Evolutionary conservation across 2,113 vertebrate genomes (phyloP), one percentile per base, ranked within the genome.

Genomic region (Ceratotherium simum): DNA sequence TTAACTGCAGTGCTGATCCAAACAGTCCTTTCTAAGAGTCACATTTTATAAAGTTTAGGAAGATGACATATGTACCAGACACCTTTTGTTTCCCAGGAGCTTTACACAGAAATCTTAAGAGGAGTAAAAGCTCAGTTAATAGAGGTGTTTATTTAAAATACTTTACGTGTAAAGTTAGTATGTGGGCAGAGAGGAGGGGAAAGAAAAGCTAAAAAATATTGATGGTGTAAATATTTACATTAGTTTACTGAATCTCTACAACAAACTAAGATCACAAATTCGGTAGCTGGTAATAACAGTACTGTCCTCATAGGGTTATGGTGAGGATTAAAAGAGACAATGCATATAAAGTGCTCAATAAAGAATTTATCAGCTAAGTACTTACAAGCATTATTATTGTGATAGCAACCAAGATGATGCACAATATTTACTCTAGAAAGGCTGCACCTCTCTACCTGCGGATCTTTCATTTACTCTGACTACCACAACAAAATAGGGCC

Each of bases 61-160:
- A 87, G 21, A 14, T 42, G 69, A 42, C 1, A 29, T 58, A 75
- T 14, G 8, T 12, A 31, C 3, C 21, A 69, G 56, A 46, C 27
- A 56, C 11, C 1, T 72, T 70, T 46, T 64, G 18, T 51, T 91
- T 90, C 46, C 18, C 16, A 54, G 48, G 23, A 70, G n/a, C 7
- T 81, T 81, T 48, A 96, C 23, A 94, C 1, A 96, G 84, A 88
- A 83, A 69, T 36, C 31, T 39, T 48, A 90, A 91, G 25, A 93
- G n/a, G 39, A 56, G 6, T 56, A 92, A 79, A 62, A 2, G 16
- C n/a, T 82, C 21, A 65, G 36, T 78, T 80, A 33, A 56, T 27
- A 73, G 58, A 56, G 20, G 11, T 27, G 33, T 56, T 92, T 46
- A 23, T 72, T 94, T 82, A 58, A 65, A 69, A 75, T 16, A 29